Base-by-base conservation (phyloP, 2,113 vertebrate genomes). In the Bungarus multicinctus region DNA sequence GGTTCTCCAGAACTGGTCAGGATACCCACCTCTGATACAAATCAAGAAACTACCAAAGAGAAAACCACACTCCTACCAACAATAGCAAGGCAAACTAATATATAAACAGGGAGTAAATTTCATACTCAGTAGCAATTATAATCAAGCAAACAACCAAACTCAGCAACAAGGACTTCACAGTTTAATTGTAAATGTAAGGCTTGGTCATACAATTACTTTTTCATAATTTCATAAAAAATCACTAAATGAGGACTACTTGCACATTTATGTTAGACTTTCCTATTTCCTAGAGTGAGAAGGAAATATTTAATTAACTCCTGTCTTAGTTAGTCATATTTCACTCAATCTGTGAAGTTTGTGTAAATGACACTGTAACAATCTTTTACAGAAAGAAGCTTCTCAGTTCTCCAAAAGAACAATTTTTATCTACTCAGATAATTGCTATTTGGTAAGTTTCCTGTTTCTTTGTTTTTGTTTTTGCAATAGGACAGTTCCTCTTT, bases 301-400 rank as follows among this genome's bases (percentile, higher is more conserved):
- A 57, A 58, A 81, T 16, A 81, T 81, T 43, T 81, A 43, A 81
- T 81, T 43, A 43, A 81, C 34, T 34, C 18, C 43, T 43, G 34
- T 25, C 8, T 54, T n/a, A 39, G 30, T 52, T 54, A 25, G 20
- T 81, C 18, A 39, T 39, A 39, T 81, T 81, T 81, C 69, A 39
- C 18, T 81, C 18, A 81, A 39, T 81, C 34, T 0, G 1, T 85
- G 54, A n/a, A 90, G 34, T 87, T 95, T 55, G 11, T 55, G 53
- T 43, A 88, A 87, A 14, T 91, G 89, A 34, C 43, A 34, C 53
- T 93, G 92, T 91, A n/a, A 81, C 20, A 87, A 45, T 94, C 14
- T 93, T 95, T 96, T 93, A 92, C 96, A 97, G 97, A 97, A 97
- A 92, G 91, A 89, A 95, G 45, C 91, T 95, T 94, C 89, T 81